Conservation (phyloP, 2,888 invertebrate species). For the Volucella zonaria region DNA sequence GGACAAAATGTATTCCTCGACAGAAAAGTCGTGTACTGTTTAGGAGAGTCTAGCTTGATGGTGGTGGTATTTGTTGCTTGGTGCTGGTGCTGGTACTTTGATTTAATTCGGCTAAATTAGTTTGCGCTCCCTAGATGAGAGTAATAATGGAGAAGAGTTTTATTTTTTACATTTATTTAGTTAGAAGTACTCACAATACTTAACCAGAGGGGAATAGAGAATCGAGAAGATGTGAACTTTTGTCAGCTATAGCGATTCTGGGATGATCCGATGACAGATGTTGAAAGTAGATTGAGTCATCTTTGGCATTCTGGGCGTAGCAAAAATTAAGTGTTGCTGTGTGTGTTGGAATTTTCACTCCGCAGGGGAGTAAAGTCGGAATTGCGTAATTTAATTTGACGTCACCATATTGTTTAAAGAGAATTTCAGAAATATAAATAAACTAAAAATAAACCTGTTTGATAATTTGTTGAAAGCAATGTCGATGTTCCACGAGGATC, state of each 20-base stretch:
- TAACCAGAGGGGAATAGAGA: too few species aligned
- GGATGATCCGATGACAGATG: conserved; percentile 38
- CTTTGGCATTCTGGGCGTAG: conserved; percentile 39
- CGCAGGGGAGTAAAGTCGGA: too few species aligned
- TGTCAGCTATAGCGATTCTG: conserved; percentile 2
- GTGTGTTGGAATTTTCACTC: too few species aligned
- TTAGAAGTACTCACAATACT: conserved; percentile 6
- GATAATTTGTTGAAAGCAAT: too few species aligned
- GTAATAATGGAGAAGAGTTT: conserved; percentile 33
- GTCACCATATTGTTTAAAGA: too few species aligned
- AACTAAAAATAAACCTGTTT: too few species aligned
- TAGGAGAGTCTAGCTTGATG: conserved; percentile 1
- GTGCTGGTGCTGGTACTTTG: background rate
- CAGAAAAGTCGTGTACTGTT: conserved; percentile 16
- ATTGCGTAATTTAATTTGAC: too few species aligned
- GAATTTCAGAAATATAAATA: too few species aligned
- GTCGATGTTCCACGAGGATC: too few species aligned
- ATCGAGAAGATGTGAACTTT: too few species aligned
- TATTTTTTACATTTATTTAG: conserved; percentile 9
- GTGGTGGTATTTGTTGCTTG: conserved; percentile 34
- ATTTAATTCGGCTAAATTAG: conserved; percentile 41
- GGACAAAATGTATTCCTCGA: background rate
- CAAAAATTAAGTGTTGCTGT: conserved; percentile 40
- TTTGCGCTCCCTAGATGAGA: conserved; percentile 13
- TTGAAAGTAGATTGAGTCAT: conserved; percentile 44